phyloP scores from a whole-genome alignment of 2,797 vertebrate genomes.

The Synaphobranchus kaupii region DNA sequence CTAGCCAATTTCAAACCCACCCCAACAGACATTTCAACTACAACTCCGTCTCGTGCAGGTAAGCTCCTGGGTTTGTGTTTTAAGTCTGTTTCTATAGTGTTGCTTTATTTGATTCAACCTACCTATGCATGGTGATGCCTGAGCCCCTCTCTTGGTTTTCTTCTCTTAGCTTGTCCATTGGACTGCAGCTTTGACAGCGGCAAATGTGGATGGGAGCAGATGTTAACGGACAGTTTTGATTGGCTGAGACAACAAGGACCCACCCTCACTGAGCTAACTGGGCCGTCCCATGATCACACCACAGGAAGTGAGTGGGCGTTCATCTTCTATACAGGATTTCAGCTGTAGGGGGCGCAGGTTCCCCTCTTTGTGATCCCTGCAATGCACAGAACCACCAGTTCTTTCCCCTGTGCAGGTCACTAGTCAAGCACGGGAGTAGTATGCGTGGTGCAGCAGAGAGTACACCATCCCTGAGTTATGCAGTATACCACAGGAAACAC shows the following conservation, averaged over 20 bases:
- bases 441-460: background rate
- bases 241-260: slow-evolving; percentile 71
- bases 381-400: background rate
- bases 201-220: slow-evolving; percentile 77
- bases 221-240: slow-evolving; percentile 73
- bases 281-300: slow-evolving; percentile 80
- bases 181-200: slow-evolving; percentile 74
- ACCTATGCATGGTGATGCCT: background rate
- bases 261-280: slow-evolving; percentile 68
- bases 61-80: slow-evolving; percentile 47
- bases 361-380: background rate
- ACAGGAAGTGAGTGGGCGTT: slow-evolving; percentile 68
- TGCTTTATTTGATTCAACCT: background rate
- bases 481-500: background rate
- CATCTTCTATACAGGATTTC: background rate
- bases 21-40: slow-evolving; percentile 36
- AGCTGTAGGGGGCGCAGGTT: background rate
- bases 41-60: slow-evolving; percentile 50
- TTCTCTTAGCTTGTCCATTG: slow-evolving; percentile 65
- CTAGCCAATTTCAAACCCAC: slow-evolving; percentile 50
- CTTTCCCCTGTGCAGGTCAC: background rate
- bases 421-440: background rate
- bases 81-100: background rate
- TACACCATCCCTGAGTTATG: too few species aligned
- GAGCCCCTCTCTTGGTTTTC: background rate